Evolutionary conservation across 2,888 invertebrate species (phyloP).

Genomic region (Ophonus ardosiacus): DNA sequence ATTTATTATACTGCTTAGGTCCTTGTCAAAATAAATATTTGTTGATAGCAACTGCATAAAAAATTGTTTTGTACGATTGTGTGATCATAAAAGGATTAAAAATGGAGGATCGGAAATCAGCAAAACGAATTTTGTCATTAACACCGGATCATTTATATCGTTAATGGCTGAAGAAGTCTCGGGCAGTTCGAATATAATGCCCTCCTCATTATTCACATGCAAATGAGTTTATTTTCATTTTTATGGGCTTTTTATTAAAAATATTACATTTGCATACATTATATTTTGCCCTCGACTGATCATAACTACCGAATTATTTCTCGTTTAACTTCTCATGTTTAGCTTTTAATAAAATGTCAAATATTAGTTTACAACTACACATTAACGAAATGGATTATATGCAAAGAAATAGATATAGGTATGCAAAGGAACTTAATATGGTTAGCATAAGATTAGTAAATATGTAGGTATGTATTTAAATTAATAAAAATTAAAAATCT

Average conservation of each 20-base stretch:
- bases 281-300: not conserved
- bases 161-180: conserved; percentile 8
- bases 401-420: too few relatives aligned
- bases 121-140: conserved; percentile 60
- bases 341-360: not conserved
- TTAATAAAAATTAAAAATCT: too few relatives aligned
- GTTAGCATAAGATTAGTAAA: too few relatives aligned
- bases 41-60: not conserved
- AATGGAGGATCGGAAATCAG: conserved; percentile 32
- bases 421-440: too few relatives aligned
- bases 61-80: conserved; percentile 24
- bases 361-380: not conserved
- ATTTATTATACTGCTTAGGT: not conserved
- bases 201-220: conserved; percentile 49
- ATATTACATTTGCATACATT: conserved; percentile 37
- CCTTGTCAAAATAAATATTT: conserved; percentile 32
- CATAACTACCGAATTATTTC: conserved; percentile 17
- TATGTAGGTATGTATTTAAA: too few relatives aligned
- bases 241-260: conserved; percentile 33
- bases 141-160: conserved; percentile 53
- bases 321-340: conserved; percentile 2
- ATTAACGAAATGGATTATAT: too few relatives aligned
- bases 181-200: not conserved
- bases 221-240: conserved; percentile 41
- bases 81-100: conserved; percentile 22